Percentiles rank a stretch among this genome's conserved stretches.
phyloP scores from a whole-genome alignment of 2,113 vertebrate species.

The Origma solitaria region DNA sequence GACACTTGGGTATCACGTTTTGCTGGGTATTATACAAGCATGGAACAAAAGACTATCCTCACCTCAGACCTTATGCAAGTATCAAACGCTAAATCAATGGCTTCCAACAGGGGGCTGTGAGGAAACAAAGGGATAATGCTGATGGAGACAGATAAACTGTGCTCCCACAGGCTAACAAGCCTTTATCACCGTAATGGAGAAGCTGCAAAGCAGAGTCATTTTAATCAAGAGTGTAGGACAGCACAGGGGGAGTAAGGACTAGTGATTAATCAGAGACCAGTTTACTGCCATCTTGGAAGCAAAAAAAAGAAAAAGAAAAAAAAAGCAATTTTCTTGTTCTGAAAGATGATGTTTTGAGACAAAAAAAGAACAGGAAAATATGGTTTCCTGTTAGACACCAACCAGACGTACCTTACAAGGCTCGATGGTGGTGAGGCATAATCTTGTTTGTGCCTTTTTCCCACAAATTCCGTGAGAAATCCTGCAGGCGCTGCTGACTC shows the following conservation, averaged over 20 bases:
- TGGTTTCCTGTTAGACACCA: neutral
- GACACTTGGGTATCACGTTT: neutral
- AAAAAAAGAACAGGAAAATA: neutral
- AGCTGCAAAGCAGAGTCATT: neutral
- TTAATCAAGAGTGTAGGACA: neutral
- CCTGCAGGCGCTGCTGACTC: rapidly evolving
- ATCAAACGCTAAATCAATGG: neutral
- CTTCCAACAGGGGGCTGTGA: neutral
- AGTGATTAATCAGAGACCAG: neutral
- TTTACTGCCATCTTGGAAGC: neutral
- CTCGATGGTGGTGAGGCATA: neutral
- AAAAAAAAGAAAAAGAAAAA: neutral
- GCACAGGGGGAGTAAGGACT: neutral
- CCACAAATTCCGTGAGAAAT: neutral
- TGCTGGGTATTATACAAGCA: neutral
- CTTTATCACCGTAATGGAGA: neutral
- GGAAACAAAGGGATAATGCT: neutral
- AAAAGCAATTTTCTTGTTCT: neutral
- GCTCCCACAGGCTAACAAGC: neutral
- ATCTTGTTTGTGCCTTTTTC: neutral
- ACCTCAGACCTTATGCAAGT: neutral
- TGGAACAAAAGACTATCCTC: neutral
- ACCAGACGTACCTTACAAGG: neutral
- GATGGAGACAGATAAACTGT: neutral
- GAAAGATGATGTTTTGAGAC: neutral